A percentile compares a stretch with the other conserved stretches of the same genome.
phyloP scores from a whole-genome alignment of 2,888 invertebrate genomes.

The Eristalis tenax region DNA sequence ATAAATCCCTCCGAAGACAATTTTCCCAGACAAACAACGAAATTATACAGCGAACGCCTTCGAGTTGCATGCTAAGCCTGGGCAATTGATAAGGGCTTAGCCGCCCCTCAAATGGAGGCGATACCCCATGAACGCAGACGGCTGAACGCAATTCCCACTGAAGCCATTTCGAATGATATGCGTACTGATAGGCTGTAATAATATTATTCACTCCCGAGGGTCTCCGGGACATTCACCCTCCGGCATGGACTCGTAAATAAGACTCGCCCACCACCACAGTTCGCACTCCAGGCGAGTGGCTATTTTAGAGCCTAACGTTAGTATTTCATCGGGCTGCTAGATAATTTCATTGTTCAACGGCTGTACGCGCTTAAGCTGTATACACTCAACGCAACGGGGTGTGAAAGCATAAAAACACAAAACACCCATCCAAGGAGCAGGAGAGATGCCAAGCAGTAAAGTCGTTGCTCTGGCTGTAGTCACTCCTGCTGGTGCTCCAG shows the following conservation, averaged over 20 bases:
- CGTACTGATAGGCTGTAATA: slow-evolving; percentile 49
- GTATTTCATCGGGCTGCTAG: slow-evolving; percentile 41
- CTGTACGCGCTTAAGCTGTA: background rate
- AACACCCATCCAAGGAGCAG: background rate
- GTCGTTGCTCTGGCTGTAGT: background rate
- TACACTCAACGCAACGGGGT: slow-evolving; percentile 21
- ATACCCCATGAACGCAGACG: background rate
- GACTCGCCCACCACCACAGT: slow-evolving; percentile 28
- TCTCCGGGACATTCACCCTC: background rate
- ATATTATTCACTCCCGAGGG: slow-evolving; percentile 33
- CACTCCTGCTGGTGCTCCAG: background rate
- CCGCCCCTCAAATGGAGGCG: background rate
- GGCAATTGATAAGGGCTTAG: slow-evolving; percentile 61
- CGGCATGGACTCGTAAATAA: slow-evolving; percentile 43
- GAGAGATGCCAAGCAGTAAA: background rate
- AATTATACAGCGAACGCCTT: slow-evolving; percentile 56
- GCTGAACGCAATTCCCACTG: slow-evolving; percentile 20
- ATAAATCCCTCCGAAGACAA: slow-evolving; percentile 60
- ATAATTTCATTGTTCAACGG: slow-evolving; percentile 34
- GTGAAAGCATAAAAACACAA: background rate
- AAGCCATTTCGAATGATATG: slow-evolving; percentile 43
- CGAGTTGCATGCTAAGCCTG: slow-evolving; percentile 34
- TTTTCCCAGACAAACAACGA: slow-evolving; percentile 57
- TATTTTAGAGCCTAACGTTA: slow-evolving; percentile 52
- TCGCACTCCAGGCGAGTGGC: slow-evolving; percentile 45